These are phyloP conservation scores for Caenorhabditis panamensis DNA, from an alignment of 2,888 invertebrate species.

Conservation along the genomic window DNA sequence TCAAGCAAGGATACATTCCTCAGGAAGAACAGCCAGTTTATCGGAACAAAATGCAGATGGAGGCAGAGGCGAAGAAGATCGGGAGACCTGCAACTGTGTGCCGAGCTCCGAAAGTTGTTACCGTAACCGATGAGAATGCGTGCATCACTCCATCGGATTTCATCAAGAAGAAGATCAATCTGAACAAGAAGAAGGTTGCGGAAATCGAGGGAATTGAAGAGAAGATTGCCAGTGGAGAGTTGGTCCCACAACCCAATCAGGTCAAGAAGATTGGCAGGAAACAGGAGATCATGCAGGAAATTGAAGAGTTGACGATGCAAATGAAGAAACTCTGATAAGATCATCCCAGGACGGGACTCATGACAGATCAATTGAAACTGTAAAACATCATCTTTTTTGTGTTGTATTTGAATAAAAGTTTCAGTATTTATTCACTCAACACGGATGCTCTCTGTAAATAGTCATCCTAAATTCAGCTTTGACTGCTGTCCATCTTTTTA, in stretches of 20 bases:
- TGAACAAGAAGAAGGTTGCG: constrained; percentile 91
- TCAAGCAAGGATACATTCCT: constrained; percentile 95
- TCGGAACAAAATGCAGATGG: constrained; percentile 55
- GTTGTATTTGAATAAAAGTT: too few species aligned
- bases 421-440: too few species aligned
- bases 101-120: constrained; percentile 9
- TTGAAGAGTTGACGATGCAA: constrained; percentile 74
- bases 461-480: too few species aligned
- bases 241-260: constrained; percentile 83
- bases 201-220: constrained; percentile 92
- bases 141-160: constrained; percentile 74
- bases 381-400: too few species aligned
- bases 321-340: constrained; percentile 20
- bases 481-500: background rate
- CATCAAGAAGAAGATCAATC: constrained; percentile 85
- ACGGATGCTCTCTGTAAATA: too few species aligned
- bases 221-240: constrained; percentile 86
- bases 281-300: constrained; percentile 81
- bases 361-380: too few species aligned
- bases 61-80: constrained; percentile 33
- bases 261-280: constrained; percentile 82
- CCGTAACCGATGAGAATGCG: constrained; percentile 50
- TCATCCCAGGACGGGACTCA: too few species aligned
- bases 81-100: constrained; percentile 62
- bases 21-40: constrained; percentile 95